Percentiles rank a stretch among this genome's conserved stretches.
These are phyloP conservation scores for Pseudorectes ferrugineus DNA, from an alignment of 2,113 vertebrate species.

Conservation along the genomic window DNA sequence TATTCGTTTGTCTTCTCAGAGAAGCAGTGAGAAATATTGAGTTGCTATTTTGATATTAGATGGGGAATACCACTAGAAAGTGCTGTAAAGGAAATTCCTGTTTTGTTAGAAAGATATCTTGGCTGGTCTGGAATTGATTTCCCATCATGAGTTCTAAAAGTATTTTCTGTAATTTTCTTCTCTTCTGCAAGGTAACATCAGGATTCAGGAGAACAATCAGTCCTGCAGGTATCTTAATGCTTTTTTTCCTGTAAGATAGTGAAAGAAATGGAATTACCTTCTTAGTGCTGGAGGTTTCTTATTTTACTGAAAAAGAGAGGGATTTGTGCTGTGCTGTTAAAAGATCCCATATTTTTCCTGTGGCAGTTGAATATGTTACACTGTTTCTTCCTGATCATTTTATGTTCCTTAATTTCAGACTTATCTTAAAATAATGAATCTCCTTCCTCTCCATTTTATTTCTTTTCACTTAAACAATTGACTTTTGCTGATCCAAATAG, in stretches of 20 bases:
- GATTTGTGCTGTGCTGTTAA: not conserved
- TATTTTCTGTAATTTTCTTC: not conserved
- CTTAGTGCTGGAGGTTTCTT: not conserved
- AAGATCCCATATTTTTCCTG: not conserved
- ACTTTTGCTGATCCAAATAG: not conserved
- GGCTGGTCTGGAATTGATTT: not conserved
- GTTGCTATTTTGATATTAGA: not conserved
- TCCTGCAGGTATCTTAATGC: not conserved
- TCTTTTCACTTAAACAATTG: not conserved
- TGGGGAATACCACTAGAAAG: not conserved
- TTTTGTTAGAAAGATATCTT: not conserved
- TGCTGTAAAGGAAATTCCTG: not conserved
- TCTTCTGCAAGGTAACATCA: not conserved
- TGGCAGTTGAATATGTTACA: not conserved
- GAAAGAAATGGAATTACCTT: conserved; percentile 5
- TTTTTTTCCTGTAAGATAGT: not conserved
- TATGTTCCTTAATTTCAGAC: not conserved
- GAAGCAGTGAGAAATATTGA: not conserved
- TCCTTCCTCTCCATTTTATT: not conserved
- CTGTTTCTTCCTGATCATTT: not conserved
- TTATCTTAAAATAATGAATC: not conserved
- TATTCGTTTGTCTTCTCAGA: not conserved
- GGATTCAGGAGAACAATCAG: not conserved
- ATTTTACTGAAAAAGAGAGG: not conserved
- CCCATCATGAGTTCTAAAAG: not conserved